A percentile compares a stretch with the other conserved stretches of the same genome.
Conservation (phyloP, 2,888 invertebrate genomes). For the Microctonus brassicae region DNA sequence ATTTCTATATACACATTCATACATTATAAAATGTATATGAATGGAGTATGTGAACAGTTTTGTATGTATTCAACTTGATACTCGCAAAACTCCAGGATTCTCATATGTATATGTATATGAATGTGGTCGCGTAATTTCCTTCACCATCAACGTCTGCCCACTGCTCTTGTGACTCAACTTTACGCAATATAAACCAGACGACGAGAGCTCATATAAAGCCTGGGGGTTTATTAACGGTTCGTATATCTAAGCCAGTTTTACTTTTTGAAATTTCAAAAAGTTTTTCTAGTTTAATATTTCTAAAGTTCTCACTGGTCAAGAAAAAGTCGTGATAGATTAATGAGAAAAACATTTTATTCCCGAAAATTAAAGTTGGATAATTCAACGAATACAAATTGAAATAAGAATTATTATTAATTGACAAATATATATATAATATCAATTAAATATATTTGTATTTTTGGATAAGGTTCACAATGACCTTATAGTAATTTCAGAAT, state of each 20-base stretch:
- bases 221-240: conserved; percentile 17
- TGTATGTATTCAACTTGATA: not conserved
- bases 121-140: not conserved
- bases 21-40: not conserved
- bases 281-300: not conserved
- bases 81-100: not conserved
- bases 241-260: not conserved
- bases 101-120: not conserved
- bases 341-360: too few relatives aligned
- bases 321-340: not conserved
- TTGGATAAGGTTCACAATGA: too few relatives aligned
- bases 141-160: not conserved
- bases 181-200: conserved; percentile 13
- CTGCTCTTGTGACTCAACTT: conserved; percentile 12
- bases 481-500: too few relatives aligned
- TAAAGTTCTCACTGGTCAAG: not conserved
- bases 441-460: too few relatives aligned
- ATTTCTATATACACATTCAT: not conserved
- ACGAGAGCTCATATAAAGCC: conserved; percentile 10
- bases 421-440: too few relatives aligned
- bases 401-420: too few relatives aligned
- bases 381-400: too few relatives aligned
- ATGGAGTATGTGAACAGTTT: too few relatives aligned
- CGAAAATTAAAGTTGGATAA: too few relatives aligned
- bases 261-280: not conserved